phyloP scores from a whole-genome alignment of 2,888 invertebrate genomes.

The Electrophaes corylata region DNA sequence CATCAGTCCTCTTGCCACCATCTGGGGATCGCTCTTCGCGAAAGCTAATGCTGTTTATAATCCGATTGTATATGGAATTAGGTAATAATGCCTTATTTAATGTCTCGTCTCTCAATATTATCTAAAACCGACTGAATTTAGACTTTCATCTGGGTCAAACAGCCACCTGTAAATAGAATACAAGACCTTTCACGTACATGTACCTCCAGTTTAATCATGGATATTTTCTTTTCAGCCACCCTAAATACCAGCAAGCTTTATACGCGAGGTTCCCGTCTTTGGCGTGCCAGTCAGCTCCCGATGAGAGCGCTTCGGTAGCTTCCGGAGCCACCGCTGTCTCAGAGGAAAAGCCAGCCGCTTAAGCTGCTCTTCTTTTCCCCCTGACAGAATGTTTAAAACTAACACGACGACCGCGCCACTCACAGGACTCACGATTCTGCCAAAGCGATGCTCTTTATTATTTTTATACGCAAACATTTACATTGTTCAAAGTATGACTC shows the following conservation, averaged over 20 bases:
- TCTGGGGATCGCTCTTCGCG: constrained; percentile 96
- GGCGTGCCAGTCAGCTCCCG: constrained; percentile 85
- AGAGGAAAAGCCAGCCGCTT: constrained; percentile 87
- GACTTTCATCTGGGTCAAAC: not conserved
- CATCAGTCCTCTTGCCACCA: constrained; percentile 91
- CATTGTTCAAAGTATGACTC: constrained; percentile 78
- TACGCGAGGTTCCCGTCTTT: constrained; percentile 91
- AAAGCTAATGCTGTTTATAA: constrained; percentile 96
- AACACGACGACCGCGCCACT: constrained; percentile 42
- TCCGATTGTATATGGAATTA: constrained; percentile 95
- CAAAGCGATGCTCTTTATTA: constrained; percentile 76
- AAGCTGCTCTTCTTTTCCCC: constrained; percentile 41
- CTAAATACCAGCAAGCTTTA: constrained; percentile 90
- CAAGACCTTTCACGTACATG: too few species aligned
- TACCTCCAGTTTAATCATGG: constrained; percentile 3
- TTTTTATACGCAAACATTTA: constrained; percentile 78
- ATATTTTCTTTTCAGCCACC: constrained; percentile 83
- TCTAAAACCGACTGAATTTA: not conserved
- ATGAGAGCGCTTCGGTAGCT: constrained; percentile 86
- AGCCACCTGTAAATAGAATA: too few species aligned
- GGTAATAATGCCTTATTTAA: constrained; percentile 72
- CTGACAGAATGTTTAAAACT: constrained; percentile 13
- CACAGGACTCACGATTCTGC: constrained; percentile 65
- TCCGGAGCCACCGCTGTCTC: constrained; percentile 88
- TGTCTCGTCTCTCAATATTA: not conserved